Conservation (phyloP, 2,797 vertebrate species). For the Eulemur coronatus region DNA sequence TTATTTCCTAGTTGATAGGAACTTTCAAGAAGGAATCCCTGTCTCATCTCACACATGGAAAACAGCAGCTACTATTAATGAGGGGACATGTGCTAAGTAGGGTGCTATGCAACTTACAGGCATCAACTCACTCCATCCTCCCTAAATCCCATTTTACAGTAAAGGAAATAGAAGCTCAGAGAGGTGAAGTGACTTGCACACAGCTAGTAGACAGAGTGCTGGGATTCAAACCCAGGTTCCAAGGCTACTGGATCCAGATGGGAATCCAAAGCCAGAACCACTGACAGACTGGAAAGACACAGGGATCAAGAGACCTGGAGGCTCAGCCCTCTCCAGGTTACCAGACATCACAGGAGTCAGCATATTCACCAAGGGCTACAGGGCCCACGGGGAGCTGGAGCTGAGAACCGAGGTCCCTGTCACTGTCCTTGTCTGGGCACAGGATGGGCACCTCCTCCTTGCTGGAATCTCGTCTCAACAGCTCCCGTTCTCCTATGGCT, state of each 20-base stretch:
- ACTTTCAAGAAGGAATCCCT: neutral
- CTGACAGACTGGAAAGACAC: neutral
- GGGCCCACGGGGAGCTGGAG: neutral
- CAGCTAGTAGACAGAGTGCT: neutral
- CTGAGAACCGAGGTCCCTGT: neutral
- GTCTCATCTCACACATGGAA: neutral
- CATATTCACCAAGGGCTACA: slow-evolving; percentile 70
- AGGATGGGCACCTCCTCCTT: slow-evolving; percentile 67
- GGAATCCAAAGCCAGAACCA: neutral
- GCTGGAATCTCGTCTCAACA: slow-evolving; percentile 85
- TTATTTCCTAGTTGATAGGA: neutral
- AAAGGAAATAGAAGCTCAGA: neutral
- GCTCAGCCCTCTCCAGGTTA: neutral
- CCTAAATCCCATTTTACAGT: neutral
- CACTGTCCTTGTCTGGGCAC: slow-evolving; percentile 49
- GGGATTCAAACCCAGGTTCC: neutral
- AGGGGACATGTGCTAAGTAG: neutral
- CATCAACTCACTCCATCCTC: too few species aligned
- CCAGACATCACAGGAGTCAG: neutral
- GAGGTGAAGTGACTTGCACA: neutral
- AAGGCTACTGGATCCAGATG: neutral
- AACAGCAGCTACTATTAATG: neutral
- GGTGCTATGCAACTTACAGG: neutral
- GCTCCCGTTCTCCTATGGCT: slow-evolving; percentile 84
- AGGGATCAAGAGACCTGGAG: neutral